These are phyloP conservation scores for Sclerurus mexicanus DNA, from an alignment of 2,113 vertebrate genomes.

Conservation along the genomic window DNA sequence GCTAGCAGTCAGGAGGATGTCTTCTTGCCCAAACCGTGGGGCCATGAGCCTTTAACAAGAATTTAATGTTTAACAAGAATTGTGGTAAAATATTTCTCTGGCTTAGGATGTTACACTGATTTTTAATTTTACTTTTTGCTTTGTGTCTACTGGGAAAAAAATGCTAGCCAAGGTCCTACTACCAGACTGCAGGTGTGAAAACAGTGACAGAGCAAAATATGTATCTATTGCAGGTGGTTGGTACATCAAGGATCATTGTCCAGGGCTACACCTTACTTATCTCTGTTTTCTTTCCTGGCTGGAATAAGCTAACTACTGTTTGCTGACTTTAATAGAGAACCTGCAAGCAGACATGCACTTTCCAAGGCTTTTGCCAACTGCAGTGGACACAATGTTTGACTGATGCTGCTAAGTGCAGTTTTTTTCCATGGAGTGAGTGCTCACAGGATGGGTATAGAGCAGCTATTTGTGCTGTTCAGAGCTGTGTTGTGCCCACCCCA, in stretches of 20 bases:
- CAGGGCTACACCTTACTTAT: background rate
- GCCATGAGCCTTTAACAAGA: background rate
- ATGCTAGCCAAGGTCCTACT: background rate
- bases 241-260: background rate
- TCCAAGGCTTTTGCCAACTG: background rate
- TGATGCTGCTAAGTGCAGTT: background rate
- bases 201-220: background rate
- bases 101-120: background rate
- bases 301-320: background rate
- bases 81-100: background rate
- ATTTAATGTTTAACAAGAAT: background rate
- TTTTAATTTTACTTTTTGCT: background rate
- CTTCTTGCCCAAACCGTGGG: background rate
- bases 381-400: background rate
- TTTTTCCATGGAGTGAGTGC: background rate
- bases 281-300: background rate
- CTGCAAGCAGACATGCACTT: background rate
- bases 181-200: background rate
- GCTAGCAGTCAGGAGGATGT: background rate
- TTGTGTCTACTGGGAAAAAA: background rate
- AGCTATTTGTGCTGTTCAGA: background rate
- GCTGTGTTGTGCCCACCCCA: no score
- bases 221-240: background rate
- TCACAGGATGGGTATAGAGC: background rate
- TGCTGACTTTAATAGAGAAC: background rate